phyloP scores from a whole-genome alignment of 2,797 vertebrate species.

The Peromyscus melanophrys region DNA sequence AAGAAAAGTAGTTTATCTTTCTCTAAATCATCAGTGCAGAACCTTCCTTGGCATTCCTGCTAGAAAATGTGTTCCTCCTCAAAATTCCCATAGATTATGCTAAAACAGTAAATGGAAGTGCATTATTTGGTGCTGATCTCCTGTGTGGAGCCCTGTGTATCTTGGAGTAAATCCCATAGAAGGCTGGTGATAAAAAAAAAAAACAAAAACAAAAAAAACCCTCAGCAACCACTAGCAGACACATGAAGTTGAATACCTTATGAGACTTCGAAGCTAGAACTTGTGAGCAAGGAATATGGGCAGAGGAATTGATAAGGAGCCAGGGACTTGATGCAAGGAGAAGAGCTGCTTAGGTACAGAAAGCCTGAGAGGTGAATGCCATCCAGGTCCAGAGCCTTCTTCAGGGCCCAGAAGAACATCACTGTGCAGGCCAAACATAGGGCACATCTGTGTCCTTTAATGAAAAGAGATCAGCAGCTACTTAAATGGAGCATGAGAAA shows the following conservation, averaged over 20 bases:
- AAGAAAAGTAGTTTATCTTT: constrained; percentile 54
- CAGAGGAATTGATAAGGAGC: background rate
- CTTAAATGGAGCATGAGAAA: background rate
- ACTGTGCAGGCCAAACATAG: background rate
- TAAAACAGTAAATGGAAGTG: background rate
- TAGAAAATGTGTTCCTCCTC: constrained; percentile 34
- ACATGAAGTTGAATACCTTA: background rate
- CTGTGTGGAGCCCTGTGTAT: background rate
- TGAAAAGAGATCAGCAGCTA: background rate
- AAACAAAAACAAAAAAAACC: too few species aligned
- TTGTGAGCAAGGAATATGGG: background rate
- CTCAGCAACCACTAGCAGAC: background rate
- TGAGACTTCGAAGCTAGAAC: background rate
- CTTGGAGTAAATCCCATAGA: background rate
- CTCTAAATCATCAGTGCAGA: constrained; percentile 31
- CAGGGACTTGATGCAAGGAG: background rate
- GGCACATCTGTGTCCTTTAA: background rate
- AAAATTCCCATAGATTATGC: constrained; percentile 53
- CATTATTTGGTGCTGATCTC: background rate
- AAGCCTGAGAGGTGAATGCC: accelerated
- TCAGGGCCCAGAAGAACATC: background rate
- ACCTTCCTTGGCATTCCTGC: constrained; percentile 60
- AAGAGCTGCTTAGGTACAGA: background rate
- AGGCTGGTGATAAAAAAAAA: background rate
- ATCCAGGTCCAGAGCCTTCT: background rate